phyloP scores from a whole-genome alignment of 2,797 vertebrate species.

The Onychomys arenicola region DNA sequence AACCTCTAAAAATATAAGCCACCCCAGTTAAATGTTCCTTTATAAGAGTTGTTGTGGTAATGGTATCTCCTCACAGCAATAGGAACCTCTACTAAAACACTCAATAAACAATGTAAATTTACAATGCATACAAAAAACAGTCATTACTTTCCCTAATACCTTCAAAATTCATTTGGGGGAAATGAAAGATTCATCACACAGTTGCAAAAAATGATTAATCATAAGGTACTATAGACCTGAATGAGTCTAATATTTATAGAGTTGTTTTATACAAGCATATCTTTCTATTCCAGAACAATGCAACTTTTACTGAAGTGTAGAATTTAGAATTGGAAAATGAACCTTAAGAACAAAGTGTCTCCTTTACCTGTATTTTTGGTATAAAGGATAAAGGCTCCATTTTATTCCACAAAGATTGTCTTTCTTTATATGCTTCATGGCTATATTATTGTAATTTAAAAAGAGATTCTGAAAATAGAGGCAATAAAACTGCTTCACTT shows the following conservation, averaged over 20 bases:
- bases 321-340: conserved; percentile 71
- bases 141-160: background rate
- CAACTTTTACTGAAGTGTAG: background rate
- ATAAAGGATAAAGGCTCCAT: conserved; percentile 64
- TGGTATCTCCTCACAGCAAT: background rate
- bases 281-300: background rate
- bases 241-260: conserved; percentile 15
- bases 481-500: conserved; percentile 69
- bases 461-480: conserved; percentile 78
- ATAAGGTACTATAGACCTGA: background rate
- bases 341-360: conserved; percentile 51
- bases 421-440: conserved; percentile 62
- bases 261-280: conserved; percentile 19
- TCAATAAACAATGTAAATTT: background rate
- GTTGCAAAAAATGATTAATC: background rate
- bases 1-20: background rate
- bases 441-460: conserved; percentile 75
- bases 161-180: background rate
- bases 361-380: conserved; percentile 31
- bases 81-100: background rate
- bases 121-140: background rate
- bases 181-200: background rate
- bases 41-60: background rate
- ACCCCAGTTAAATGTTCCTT: background rate
- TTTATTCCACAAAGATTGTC: conserved; percentile 33